These are phyloP conservation scores for Scartelaos histophorus DNA, from an alignment of 2,113 vertebrate species.

Conservation along the genomic window DNA sequence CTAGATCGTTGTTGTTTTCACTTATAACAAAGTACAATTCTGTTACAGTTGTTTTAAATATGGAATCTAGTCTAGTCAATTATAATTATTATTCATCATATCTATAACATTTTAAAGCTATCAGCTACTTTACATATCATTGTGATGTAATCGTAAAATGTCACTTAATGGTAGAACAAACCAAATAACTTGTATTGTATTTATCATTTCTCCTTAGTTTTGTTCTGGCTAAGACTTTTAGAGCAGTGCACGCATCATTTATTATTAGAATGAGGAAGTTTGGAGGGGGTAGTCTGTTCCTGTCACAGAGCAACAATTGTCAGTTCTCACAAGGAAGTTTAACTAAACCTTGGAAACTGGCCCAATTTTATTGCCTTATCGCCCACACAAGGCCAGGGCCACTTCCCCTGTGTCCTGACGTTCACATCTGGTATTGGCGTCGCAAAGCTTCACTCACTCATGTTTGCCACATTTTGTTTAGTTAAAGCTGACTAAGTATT, in stretches of 20 bases:
- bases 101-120: too few species aligned
- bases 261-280: constrained; percentile 61
- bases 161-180: background rate
- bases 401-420: constrained; percentile 45
- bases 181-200: constrained; percentile 5
- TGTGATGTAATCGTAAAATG: too few species aligned
- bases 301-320: constrained; percentile 46
- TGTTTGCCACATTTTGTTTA: constrained; percentile 5
- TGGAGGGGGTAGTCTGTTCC: constrained; percentile 12
- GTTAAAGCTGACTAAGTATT: background rate
- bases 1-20: too few species aligned
- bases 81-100: too few species aligned
- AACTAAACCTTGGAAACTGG: constrained; percentile 40
- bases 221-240: constrained; percentile 1
- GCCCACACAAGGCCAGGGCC: constrained; percentile 36
- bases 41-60: too few species aligned
- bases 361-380: constrained; percentile 47
- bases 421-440: constrained; percentile 10
- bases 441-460: background rate
- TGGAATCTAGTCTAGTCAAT: too few species aligned
- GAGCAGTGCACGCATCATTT: constrained; percentile 21
- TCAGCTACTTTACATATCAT: too few species aligned
- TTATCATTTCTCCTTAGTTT: background rate
- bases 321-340: constrained; percentile 57
- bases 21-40: too few species aligned